phyloP scores from a whole-genome alignment of 2,888 invertebrate species.

The Macrosiphum euphorbiae region DNA sequence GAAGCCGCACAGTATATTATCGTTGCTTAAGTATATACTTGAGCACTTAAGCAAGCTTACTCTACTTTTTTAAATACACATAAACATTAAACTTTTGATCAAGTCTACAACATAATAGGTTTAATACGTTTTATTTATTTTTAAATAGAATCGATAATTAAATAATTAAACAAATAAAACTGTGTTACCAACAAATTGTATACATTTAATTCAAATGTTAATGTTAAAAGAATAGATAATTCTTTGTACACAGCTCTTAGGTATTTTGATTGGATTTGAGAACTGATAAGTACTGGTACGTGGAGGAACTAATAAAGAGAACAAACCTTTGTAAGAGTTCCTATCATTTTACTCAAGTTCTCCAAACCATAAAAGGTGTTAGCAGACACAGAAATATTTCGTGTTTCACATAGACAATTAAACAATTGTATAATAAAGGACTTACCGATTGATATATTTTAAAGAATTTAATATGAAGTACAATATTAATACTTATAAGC shows the following conservation, averaged over 20 bases:
- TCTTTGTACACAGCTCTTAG: not conserved
- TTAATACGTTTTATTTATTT: not conserved
- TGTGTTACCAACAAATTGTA: not conserved
- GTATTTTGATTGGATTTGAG: not conserved
- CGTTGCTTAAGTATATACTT: not conserved
- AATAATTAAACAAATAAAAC: not conserved
- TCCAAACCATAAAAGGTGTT: too few species aligned
- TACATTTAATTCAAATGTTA: not conserved
- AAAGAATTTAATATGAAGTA: too few species aligned
- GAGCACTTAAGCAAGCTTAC: not conserved
- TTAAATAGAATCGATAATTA: not conserved
- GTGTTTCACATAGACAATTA: too few species aligned
- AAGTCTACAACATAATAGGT: not conserved
- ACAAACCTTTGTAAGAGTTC: not conserved
- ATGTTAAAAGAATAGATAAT: not conserved
- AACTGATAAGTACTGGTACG: not conserved
- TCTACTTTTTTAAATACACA: not conserved
- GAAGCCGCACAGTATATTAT: not conserved
- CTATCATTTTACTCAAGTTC: not conserved
- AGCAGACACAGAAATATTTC: too few species aligned
- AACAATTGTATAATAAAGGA: too few species aligned
- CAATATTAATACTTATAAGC: too few species aligned
- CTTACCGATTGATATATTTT: too few species aligned
- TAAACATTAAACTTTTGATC: not conserved
- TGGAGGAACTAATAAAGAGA: not conserved